Conservation (phyloP, 2,888 invertebrate genomes). For the Ptychoptera albimana region DNA sequence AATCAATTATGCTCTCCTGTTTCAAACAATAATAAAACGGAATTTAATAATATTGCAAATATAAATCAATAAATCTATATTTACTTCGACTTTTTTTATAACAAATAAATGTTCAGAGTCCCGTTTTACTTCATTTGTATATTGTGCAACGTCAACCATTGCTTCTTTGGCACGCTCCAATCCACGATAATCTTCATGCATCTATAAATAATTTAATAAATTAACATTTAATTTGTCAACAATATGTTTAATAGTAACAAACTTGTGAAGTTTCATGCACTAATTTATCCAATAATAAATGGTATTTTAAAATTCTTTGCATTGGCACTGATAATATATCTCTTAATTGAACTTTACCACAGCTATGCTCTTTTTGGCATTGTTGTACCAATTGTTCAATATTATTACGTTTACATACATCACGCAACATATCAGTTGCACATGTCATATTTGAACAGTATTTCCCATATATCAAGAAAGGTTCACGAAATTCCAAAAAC, state of each 20-base stretch:
- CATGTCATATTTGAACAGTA: conserved; percentile 88
- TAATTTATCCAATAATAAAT: conserved; percentile 77
- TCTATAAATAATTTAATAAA: conserved; percentile 28
- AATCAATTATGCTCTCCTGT: conserved; percentile 64
- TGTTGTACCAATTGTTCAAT: conserved; percentile 39
- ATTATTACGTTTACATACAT: conserved; percentile 27
- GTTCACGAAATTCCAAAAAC: conserved; percentile 80
- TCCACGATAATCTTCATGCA: conserved; percentile 68
- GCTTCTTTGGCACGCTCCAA: conserved; percentile 80
- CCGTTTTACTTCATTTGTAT: conserved; percentile 94
- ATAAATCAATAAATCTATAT: conserved; percentile 15
- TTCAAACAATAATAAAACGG: conserved; percentile 7
- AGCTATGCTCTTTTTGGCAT: conserved; percentile 86
- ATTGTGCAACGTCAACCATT: conserved; percentile 93
- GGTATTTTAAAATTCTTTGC: conserved; percentile 96
- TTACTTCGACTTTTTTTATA: conserved; percentile 75
- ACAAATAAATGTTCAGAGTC: conserved; percentile 87
- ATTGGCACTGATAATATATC: conserved; percentile 96
- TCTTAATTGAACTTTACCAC: conserved; percentile 84
- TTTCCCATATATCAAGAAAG: conserved; percentile 84
- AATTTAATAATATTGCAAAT: conserved; percentile 7
- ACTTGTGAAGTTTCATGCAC: conserved; percentile 73
- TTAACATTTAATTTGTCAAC: background rate
- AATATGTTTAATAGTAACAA: conserved; percentile 17
- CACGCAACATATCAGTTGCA: conserved; percentile 68